These are phyloP conservation scores for Odontocerum albicorne DNA, from an alignment of 2,888 invertebrate species.

Conservation along the genomic window DNA sequence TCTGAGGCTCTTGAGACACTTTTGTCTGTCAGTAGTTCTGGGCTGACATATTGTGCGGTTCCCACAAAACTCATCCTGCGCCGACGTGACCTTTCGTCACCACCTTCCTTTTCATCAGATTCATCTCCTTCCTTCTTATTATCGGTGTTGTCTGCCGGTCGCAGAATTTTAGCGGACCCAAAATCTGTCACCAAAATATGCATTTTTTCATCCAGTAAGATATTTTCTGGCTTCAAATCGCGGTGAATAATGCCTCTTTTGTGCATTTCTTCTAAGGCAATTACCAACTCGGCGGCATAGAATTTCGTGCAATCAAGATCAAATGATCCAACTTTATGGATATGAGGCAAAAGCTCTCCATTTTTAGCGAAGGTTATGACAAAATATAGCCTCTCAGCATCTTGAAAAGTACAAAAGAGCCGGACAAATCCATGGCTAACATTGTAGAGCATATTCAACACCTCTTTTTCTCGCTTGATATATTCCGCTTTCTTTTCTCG, in stretches of 20 bases:
- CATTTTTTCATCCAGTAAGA: conserved; percentile 92
- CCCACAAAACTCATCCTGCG: conserved; percentile 92
- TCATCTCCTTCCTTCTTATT: conserved; percentile 35
- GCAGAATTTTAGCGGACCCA: conserved; percentile 89
- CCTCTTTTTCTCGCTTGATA: conserved; percentile 92
- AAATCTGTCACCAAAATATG: conserved; percentile 97
- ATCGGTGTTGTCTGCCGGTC: conserved; percentile 44
- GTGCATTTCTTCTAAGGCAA: conserved; percentile 91
- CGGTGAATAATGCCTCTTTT: conserved; percentile 88
- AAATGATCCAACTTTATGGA: conserved; percentile 88
- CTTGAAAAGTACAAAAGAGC: conserved; percentile 96
- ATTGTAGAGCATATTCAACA: conserved; percentile 80
- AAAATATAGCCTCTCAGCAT: conserved; percentile 88
- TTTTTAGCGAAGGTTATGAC: conserved; percentile 93
- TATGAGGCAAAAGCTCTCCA: conserved; percentile 91
- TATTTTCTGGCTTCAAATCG: conserved; percentile 98
- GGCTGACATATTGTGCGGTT: conserved; percentile 98
- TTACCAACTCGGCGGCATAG: conserved; percentile 91
- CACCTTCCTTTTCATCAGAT: conserved; percentile 41
- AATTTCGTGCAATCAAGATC: conserved; percentile 87
- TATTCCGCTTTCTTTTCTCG: conserved; percentile 92
- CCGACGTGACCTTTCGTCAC: conserved; percentile 50
- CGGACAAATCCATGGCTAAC: conserved; percentile 88
- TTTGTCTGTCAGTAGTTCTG: conserved; percentile 87
- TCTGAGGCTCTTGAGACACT: conserved; percentile 81